Evolutionary conservation across 2,797 vertebrate genomes (phyloP).

Genomic region (Gallinago solitaria): DNA sequence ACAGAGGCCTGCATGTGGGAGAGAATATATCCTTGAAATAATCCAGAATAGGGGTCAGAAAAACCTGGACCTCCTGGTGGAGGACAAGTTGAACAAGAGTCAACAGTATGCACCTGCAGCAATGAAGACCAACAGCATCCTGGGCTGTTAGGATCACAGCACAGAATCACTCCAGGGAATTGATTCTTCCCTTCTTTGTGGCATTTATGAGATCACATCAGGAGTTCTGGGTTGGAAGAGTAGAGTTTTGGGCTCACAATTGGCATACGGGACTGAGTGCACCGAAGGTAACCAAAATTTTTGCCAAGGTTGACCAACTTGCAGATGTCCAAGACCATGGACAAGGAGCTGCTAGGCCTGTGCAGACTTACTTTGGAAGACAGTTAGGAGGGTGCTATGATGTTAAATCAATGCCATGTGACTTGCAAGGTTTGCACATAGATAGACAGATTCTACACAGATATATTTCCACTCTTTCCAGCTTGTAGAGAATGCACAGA

Average conservation of each 20-base stretch:
- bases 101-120: background rate
- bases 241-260: background rate
- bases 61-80: background rate
- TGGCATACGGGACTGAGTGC: fast-evolving
- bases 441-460: background rate
- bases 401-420: background rate
- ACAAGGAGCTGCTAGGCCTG: background rate
- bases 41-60: background rate
- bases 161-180: background rate
- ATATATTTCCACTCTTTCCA: background rate
- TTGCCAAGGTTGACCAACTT: background rate
- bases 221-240: background rate
- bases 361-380: background rate
- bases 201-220: background rate
- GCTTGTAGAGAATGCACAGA: background rate
- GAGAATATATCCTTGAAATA: background rate
- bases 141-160: background rate
- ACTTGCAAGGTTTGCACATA: background rate
- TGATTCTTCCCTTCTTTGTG: background rate
- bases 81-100: background rate
- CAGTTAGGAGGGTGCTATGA: fast-evolving
- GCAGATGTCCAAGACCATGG: background rate
- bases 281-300: background rate
- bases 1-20: background rate
- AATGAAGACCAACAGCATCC: background rate